These are phyloP conservation scores for Deilephila elpenor DNA, from an alignment of 2,888 invertebrate genomes.

Conservation along the genomic window DNA sequence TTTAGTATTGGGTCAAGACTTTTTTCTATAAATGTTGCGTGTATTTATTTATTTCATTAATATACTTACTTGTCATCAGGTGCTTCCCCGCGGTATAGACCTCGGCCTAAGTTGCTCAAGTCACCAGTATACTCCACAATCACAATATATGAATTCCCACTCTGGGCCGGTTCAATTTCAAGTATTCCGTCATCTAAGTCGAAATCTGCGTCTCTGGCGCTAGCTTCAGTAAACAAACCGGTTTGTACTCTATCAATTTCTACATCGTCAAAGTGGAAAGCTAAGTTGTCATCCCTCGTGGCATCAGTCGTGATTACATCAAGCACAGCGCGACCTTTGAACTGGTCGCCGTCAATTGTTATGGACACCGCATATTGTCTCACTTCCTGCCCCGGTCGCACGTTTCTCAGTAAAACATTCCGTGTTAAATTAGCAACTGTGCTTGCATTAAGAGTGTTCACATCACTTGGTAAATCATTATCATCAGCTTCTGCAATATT, in stretches of 20 bases:
- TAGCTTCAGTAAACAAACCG: conserved; percentile 53
- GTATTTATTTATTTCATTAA: not conserved
- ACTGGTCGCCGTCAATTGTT: conserved; percentile 50
- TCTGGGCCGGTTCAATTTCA: conserved; percentile 47
- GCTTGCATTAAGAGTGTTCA: conserved; percentile 34
- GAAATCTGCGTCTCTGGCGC: conserved; percentile 44
- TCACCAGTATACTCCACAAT: conserved; percentile 60
- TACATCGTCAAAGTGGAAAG: conserved; percentile 52
- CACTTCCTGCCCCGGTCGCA: conserved; percentile 60
- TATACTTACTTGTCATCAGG: conserved; percentile 46
- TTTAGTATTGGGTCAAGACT: too few species aligned
- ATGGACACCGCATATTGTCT: conserved; percentile 54
- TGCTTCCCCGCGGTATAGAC: conserved; percentile 54
- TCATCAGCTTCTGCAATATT: not conserved
- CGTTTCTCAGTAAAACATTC: conserved; percentile 39
- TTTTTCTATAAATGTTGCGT: not conserved
- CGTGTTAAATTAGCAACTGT: conserved; percentile 40
- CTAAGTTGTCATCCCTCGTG: conserved; percentile 53
- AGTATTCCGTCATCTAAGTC: conserved; percentile 46
- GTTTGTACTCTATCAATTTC: conserved; percentile 50
- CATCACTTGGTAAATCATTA: conserved; percentile 28
- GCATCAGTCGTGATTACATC: conserved; percentile 45
- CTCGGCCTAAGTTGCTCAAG: conserved; percentile 49
- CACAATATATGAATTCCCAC: conserved; percentile 50
- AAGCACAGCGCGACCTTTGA: conserved; percentile 59